Evolutionary conservation across 2,888 invertebrate species (phyloP).

Genomic region (Alloplasta piceator): DNA sequence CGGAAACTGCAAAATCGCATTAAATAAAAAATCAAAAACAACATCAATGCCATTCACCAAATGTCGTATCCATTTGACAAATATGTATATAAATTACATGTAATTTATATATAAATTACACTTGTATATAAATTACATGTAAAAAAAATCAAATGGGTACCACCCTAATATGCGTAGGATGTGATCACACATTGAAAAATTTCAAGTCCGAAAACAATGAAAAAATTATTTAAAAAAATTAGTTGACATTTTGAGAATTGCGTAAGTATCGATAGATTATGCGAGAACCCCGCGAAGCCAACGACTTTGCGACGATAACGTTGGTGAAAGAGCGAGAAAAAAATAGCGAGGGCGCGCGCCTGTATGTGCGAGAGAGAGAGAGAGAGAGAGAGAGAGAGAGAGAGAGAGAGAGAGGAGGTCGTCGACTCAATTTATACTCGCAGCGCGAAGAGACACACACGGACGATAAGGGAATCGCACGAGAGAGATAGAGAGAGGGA

Average conservation of each 20-base stretch:
- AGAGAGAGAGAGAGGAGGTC: constrained; percentile 56
- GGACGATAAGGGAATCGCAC: constrained; percentile 44
- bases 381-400: constrained; percentile 31
- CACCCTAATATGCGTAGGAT: no score
- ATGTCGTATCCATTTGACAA: no score
- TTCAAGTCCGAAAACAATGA: background rate
- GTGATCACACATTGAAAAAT: no score
- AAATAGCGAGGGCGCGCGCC: background rate
- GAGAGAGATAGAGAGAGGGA: constrained; percentile 15
- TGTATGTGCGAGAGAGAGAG: constrained; percentile 23
- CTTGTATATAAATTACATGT: background rate
- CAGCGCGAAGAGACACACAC: constrained; percentile 39
- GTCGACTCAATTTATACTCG: constrained; percentile 64
- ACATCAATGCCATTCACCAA: no score
- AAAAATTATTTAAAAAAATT: constrained; percentile 25
- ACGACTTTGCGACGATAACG: constrained; percentile 49
- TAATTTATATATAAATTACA: no score
- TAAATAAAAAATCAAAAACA: background rate
- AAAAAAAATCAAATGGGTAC: background rate
- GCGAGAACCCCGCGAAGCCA: constrained; percentile 36
- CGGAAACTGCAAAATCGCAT: no score
- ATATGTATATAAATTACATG: no score
- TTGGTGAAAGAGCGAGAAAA: background rate
- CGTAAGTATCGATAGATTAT: constrained; percentile 65
- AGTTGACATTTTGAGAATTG: constrained; percentile 49